A percentile compares a stretch with the other conserved stretches of the same genome.
Conservation (phyloP, 2,113 vertebrate species). For the Cavia aperea region DNA sequence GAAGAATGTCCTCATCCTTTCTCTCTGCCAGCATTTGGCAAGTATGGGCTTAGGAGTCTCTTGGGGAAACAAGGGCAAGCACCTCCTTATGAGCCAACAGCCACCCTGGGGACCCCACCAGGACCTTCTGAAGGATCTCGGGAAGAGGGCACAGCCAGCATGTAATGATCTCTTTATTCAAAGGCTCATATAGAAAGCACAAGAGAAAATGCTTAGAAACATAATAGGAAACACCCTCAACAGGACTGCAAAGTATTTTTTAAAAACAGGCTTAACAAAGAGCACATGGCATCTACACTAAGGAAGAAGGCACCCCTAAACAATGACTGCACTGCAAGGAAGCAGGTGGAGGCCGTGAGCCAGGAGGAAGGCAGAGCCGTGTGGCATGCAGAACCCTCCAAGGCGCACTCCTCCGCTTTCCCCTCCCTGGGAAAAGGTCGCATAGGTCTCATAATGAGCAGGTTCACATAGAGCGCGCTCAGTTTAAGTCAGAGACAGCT, state of each 20-base stretch:
- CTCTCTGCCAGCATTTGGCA: neutral
- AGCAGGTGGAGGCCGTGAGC: neutral
- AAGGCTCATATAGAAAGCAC: neutral
- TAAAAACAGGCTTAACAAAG: neutral
- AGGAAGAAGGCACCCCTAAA: neutral
- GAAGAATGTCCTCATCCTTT: neutral
- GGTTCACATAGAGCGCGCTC: neutral
- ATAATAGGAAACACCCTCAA: neutral
- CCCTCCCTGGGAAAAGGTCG: neutral
- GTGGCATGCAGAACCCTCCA: neutral
- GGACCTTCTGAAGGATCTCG: neutral
- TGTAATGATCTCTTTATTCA: neutral
- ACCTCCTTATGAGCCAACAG: neutral
- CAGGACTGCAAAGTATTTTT: neutral
- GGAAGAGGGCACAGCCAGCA: neutral
- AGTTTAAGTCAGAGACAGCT: neutral
- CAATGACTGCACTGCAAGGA: neutral
- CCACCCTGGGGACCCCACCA: too few species aligned
- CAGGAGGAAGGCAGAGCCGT: fast-evolving
- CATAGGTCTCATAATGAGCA: neutral
- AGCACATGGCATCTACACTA: neutral
- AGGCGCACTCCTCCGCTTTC: neutral
- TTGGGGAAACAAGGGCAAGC: neutral
- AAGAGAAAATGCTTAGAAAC: neutral
- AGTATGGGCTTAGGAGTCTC: neutral